These are phyloP conservation scores for Ranitomeya imitator DNA, from an alignment of 2,113 vertebrate genomes.

Conservation along the genomic window DNA sequence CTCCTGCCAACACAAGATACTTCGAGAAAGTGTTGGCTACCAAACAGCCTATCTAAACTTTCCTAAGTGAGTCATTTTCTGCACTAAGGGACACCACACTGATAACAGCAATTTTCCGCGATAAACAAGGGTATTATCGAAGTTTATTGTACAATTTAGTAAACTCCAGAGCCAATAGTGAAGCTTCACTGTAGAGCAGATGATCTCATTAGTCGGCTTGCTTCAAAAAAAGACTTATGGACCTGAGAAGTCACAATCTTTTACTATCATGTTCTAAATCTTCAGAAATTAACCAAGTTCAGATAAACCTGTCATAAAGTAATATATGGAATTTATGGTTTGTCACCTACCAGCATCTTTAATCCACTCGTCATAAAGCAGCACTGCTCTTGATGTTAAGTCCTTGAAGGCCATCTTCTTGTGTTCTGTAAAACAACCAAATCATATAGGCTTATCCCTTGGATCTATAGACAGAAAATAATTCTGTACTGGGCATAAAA, in stretches of 20 bases:
- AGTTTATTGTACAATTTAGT: neutral
- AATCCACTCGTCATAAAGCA: constrained; percentile 86
- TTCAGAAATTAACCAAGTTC: neutral
- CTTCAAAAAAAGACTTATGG: neutral
- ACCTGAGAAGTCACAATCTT: too few species aligned
- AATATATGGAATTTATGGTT: neutral
- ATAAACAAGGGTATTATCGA: neutral
- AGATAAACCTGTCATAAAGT: neutral
- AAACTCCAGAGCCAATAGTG: neutral
- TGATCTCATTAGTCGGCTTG: neutral
- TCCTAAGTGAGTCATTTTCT: too few species aligned
- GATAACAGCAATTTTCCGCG: too few species aligned
- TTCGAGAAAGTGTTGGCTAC: too few species aligned
- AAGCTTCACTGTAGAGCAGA: neutral
- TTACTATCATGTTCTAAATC: neutral
- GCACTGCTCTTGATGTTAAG: constrained; percentile 80
- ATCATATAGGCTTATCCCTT: neutral
- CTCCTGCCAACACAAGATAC: too few species aligned
- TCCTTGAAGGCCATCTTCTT: constrained; percentile 82
- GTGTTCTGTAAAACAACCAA: constrained; percentile 59
- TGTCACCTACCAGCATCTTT: constrained; percentile 85
- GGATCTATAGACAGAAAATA: neutral
- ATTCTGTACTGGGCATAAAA: neutral
- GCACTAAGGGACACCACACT: too few species aligned
- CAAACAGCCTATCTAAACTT: too few species aligned